Conservation (phyloP, 2,888 invertebrate genomes). For the Eurytoma californica region DNA sequence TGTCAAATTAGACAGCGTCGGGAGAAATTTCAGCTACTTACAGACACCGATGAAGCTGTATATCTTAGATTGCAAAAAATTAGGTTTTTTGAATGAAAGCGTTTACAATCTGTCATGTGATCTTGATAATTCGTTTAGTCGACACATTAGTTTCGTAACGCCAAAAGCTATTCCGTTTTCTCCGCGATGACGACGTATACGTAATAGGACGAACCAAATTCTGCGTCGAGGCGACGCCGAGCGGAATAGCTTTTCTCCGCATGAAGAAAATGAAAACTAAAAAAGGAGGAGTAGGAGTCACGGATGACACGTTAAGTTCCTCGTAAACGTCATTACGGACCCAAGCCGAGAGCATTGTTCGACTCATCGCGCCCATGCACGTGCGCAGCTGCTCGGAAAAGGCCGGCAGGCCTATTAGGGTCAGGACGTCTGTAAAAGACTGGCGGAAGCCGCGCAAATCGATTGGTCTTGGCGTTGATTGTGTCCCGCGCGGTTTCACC, state of each 20-base stretch:
- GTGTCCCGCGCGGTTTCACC: background rate
- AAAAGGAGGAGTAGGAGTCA: constrained; percentile 60
- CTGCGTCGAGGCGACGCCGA: background rate
- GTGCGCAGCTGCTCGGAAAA: constrained; percentile 15
- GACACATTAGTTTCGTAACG: no score
- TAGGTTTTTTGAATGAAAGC: no score
- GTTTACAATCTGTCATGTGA: no score
- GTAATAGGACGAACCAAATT: no score
- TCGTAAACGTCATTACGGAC: constrained; percentile 60
- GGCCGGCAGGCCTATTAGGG: constrained; percentile 64
- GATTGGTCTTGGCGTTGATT: constrained; percentile 56
- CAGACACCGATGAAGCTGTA: no score
- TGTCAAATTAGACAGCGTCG: background rate
- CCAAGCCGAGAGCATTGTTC: constrained; percentile 60
- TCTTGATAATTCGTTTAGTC: no score
- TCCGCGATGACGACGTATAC: no score
- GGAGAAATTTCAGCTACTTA: background rate
- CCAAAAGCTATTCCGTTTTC: no score
- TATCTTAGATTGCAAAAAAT: no score
- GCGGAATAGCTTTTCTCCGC: background rate
- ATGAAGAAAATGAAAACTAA: constrained; percentile 1
- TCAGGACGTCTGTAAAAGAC: constrained; percentile 64
- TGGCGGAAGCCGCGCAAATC: constrained; percentile 66
- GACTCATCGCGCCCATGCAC: constrained; percentile 38
- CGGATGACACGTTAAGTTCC: constrained; percentile 63